Evolutionary conservation across 2,888 invertebrate species (phyloP).

Genomic region (Halictus ligatus): DNA sequence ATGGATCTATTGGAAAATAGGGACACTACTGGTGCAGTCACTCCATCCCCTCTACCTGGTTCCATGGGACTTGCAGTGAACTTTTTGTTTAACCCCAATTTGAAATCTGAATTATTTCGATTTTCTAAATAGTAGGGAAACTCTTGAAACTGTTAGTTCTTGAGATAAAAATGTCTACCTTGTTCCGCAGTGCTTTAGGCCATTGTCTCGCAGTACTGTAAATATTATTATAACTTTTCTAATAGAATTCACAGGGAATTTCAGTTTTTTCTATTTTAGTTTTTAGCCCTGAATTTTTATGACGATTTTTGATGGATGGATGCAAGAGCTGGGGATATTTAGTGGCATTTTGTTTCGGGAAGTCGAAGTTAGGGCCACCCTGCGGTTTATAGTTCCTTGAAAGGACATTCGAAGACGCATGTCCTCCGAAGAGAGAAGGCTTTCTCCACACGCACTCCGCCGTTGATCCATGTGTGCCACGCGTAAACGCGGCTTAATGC

Average conservation of each 20-base stretch:
- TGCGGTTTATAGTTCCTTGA: constrained; percentile 78
- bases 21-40: not conserved
- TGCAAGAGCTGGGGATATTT: not conserved
- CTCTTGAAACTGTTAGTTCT: too few relatives aligned
- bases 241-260: too few relatives aligned
- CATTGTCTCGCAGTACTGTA: too few relatives aligned
- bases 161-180: too few relatives aligned
- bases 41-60: not conserved
- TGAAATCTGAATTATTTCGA: too few relatives aligned
- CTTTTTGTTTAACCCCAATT: too few relatives aligned
- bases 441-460: constrained; percentile 55
- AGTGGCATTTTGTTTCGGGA: not conserved
- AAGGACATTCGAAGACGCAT: constrained; percentile 70
- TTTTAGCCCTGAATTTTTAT: not conserved
- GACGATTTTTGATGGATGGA: not conserved
- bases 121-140: too few relatives aligned
- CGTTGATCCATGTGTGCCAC: constrained; percentile 66
- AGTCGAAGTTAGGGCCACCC: not conserved
- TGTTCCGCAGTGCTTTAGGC: too few relatives aligned
- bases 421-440: constrained; percentile 40
- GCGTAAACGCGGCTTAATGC: constrained; percentile 79
- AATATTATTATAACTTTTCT: too few relatives aligned
- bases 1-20: not conserved
- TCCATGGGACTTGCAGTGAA: not conserved
- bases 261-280: not conserved